Conservation (phyloP, 2,113 vertebrate genomes). For the Labrus mixtus region DNA sequence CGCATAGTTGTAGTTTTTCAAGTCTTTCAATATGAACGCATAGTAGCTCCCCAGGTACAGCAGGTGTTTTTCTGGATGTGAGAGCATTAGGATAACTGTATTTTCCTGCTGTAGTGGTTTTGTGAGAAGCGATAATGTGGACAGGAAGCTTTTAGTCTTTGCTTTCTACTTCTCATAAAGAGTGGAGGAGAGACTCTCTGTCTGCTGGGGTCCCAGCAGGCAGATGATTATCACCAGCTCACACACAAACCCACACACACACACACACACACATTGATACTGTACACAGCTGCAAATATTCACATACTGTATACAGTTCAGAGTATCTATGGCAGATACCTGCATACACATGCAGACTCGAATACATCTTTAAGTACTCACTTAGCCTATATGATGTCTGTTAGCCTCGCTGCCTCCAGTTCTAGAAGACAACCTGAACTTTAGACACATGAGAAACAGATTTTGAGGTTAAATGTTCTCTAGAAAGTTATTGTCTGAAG, state of each 20-base stretch:
- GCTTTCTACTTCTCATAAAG: constrained; percentile 24
- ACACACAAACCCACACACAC: neutral
- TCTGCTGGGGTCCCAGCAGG: constrained; percentile 22
- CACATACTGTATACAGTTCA: neutral
- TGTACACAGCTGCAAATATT: neutral
- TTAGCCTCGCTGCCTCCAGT: too few species aligned
- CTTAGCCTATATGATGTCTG: too few species aligned
- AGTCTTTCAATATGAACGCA: neutral
- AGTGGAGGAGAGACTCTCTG: constrained; percentile 12
- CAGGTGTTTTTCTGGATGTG: constrained; percentile 5
- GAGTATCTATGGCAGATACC: neutral
- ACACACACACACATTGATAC: neutral
- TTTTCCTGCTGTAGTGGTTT: neutral
- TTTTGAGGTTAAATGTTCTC: too few species aligned
- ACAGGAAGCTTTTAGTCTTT: constrained; percentile 21
- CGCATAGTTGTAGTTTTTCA: neutral
- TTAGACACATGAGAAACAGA: too few species aligned
- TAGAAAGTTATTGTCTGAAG: too few species aligned
- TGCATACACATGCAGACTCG: too few species aligned
- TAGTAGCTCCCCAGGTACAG: neutral
- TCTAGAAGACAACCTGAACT: too few species aligned
- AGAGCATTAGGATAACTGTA: neutral
- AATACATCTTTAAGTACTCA: too few species aligned
- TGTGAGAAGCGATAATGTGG: constrained; percentile 24
- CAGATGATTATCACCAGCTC: neutral